These are phyloP conservation scores for Oreochromis tanganicae DNA, from an alignment of 2,113 vertebrate genomes.

Conservation along the genomic window DNA sequence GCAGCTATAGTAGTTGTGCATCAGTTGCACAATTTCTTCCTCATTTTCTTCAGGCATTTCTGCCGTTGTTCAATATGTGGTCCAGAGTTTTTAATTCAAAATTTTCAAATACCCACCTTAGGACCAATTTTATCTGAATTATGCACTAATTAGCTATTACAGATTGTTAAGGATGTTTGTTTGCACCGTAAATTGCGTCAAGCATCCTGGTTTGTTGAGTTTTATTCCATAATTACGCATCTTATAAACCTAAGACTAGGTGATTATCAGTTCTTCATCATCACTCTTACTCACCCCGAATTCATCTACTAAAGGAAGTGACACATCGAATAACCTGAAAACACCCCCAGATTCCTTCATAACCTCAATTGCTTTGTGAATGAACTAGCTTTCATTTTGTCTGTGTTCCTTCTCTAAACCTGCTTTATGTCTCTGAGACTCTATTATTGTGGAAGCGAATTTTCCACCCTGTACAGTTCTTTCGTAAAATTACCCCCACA, in stretches of 20 bases:
- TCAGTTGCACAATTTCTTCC: not conserved
- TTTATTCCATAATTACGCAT: not conserved
- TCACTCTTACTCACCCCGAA: not conserved
- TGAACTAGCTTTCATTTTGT: not conserved
- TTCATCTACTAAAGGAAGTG: constrained; percentile 23
- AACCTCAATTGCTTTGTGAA: not conserved
- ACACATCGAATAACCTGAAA: constrained; percentile 32
- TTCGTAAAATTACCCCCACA: not conserved
- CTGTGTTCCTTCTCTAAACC: not conserved
- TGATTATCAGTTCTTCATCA: not conserved
- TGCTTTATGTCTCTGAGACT: not conserved
- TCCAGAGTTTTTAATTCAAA: not conserved
- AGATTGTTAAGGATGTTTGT: not conserved
- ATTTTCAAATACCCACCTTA: not conserved
- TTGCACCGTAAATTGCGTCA: not conserved
- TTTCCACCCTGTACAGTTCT: not conserved
- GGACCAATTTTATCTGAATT: not conserved
- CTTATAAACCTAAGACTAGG: not conserved
- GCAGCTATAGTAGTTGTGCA: not conserved
- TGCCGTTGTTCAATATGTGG: not conserved
- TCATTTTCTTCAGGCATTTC: not conserved
- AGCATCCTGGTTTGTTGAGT: not conserved
- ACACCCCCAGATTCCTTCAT: constrained; percentile 11
- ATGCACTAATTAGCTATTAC: not conserved
- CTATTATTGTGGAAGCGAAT: not conserved